A percentile compares a stretch with the other conserved stretches of the same genome.
phyloP scores from a whole-genome alignment of 2,113 vertebrate genomes.

The Rhinogobius similis region DNA sequence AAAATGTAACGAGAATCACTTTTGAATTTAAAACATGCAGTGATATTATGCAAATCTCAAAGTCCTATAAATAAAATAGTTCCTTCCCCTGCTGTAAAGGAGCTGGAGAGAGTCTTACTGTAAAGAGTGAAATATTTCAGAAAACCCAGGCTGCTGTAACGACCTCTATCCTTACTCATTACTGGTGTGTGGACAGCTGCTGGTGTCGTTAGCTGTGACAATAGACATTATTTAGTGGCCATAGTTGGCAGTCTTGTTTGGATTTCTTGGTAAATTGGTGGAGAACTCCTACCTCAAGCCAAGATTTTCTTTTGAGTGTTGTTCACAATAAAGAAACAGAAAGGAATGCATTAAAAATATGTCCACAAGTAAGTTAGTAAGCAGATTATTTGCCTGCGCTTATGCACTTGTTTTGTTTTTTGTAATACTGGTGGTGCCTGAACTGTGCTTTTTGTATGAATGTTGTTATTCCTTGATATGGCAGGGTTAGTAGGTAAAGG shows the following conservation, averaged over 20 bases:
- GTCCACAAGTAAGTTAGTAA: too few relatives aligned
- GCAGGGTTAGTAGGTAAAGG: too few relatives aligned
- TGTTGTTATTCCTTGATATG: too few relatives aligned
- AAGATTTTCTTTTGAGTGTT: too few relatives aligned
- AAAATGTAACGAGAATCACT: not conserved
- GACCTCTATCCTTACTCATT: conserved; percentile 4
- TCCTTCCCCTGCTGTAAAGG: not conserved
- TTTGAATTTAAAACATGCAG: not conserved
- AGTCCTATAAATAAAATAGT: not conserved
- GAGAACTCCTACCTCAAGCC: too few relatives aligned
- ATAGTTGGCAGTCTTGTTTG: not conserved
- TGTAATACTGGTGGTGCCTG: too few relatives aligned
- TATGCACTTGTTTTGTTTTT: too few relatives aligned
- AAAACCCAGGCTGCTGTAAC: conserved; percentile 16
- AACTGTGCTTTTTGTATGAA: too few relatives aligned
- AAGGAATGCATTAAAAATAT: too few relatives aligned
- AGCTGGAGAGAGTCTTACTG: not conserved
- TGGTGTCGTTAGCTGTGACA: not conserved
- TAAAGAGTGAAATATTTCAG: not conserved
- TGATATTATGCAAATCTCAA: not conserved
- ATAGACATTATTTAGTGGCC: not conserved
- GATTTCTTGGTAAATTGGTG: not conserved
- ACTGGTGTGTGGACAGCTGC: not conserved
- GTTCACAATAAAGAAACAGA: too few relatives aligned
- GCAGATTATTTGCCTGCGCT: too few relatives aligned